Conservation (phyloP, 2,113 vertebrate species). For the Tor tambroides region DNA sequence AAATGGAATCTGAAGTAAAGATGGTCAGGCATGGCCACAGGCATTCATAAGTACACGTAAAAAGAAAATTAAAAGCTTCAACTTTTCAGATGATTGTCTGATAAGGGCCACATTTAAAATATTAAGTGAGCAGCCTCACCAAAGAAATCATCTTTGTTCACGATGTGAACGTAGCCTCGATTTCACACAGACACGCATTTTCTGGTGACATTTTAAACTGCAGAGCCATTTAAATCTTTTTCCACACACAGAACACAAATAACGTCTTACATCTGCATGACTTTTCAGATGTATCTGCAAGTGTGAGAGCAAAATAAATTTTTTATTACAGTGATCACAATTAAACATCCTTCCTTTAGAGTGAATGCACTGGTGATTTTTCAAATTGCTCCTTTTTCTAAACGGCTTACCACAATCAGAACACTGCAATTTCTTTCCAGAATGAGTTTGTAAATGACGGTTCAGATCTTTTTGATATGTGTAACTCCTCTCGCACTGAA, state of each 20-base stretch:
- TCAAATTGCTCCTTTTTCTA: neutral
- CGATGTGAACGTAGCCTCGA: neutral
- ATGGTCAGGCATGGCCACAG: neutral
- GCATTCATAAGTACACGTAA: neutral
- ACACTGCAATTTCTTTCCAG: neutral
- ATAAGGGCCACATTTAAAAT: too few relatives aligned
- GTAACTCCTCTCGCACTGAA: neutral
- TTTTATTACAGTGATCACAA: neutral
- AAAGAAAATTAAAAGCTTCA: too few relatives aligned
- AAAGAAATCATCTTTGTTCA: neutral
- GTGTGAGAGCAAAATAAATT: neutral
- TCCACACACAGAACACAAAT: neutral
- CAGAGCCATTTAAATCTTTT: neutral
- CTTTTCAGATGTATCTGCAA: neutral
- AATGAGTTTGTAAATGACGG: neutral
- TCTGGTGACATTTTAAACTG: conserved; percentile 2
- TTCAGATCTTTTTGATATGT: neutral
- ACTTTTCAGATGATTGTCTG: too few relatives aligned
- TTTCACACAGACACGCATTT: neutral
- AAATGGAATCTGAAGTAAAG: too few relatives aligned
- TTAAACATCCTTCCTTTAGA: neutral
- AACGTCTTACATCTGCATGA: neutral
- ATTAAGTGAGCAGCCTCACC: too few relatives aligned
- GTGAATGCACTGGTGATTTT: neutral
- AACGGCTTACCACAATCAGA: neutral